Evolutionary conservation across 1,140 invertebrate species (phyloP).

Genomic region (Temnothorax nylanderi): DNA sequence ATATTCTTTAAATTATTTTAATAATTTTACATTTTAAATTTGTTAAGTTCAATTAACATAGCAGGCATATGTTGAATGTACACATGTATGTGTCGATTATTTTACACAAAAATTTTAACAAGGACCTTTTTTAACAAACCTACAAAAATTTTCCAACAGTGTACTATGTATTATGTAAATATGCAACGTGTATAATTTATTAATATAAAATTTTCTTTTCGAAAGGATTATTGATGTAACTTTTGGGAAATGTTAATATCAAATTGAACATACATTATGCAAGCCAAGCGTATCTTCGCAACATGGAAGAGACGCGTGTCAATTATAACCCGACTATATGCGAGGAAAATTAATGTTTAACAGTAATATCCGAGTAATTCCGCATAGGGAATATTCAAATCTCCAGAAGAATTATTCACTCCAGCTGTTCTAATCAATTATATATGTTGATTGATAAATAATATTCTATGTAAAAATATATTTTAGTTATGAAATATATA

Average conservation of each 20-base stretch:
- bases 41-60: too few species aligned
- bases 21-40: too few species aligned
- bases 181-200: neutral
- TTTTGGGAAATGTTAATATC: neutral
- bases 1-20: too few species aligned
- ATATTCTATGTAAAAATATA: neutral
- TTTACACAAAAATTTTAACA: too few species aligned
- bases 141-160: too few species aligned
- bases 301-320: neutral
- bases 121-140: too few species aligned
- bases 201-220: neutral
- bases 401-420: neutral
- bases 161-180: constrained; percentile 1
- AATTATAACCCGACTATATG: neutral
- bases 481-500: neutral
- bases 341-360: neutral
- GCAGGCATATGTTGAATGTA: too few species aligned
- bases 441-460: neutral
- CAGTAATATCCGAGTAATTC: neutral
- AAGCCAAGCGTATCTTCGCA: neutral
- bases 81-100: too few species aligned
- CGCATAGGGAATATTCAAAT: neutral
- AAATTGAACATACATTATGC: neutral
- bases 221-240: neutral
- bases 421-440: too few species aligned